These are phyloP conservation scores for Tetanocera ferruginea DNA, from an alignment of 2,888 invertebrate species.

Conservation along the genomic window DNA sequence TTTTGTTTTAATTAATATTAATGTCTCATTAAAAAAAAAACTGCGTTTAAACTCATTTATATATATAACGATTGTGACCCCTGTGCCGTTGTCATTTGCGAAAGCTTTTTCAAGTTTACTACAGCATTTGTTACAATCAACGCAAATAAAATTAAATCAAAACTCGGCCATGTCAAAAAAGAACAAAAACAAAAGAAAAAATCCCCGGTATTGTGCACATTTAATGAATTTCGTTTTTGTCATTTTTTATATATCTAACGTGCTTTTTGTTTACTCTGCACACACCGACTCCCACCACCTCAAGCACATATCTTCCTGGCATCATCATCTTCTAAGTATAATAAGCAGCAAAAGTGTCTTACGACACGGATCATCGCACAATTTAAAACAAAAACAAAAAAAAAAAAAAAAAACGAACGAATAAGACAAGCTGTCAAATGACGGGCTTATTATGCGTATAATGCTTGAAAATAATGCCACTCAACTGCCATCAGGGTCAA, in stretches of 20 bases:
- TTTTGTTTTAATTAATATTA: too few relatives aligned
- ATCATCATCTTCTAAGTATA: neutral
- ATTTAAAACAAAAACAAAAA: neutral
- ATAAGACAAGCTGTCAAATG: neutral
- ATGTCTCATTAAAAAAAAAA: too few relatives aligned
- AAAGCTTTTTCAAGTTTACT: too few relatives aligned
- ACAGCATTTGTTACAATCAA: too few relatives aligned
- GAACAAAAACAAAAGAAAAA: too few relatives aligned
- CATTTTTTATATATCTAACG: neutral
- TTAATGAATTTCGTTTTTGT: conserved; percentile 17
- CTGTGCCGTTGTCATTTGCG: too few relatives aligned
- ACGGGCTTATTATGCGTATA: neutral
- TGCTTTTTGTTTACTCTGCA: neutral
- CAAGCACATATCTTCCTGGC: conserved; percentile 14
- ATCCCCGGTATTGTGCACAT: neutral
- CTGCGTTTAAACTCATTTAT: too few relatives aligned
- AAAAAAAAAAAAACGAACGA: neutral
- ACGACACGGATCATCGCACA: conserved; percentile 17
- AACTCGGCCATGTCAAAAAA: too few relatives aligned
- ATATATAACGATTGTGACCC: neutral
- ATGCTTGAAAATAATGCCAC: neutral
- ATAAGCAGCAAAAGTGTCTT: conserved; percentile 17
- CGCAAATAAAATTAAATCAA: too few relatives aligned
- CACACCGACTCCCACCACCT: neutral
- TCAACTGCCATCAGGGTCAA: neutral